phyloP scores from a whole-genome alignment of 2,888 invertebrate genomes.

The Dicranocentrus wangi region DNA sequence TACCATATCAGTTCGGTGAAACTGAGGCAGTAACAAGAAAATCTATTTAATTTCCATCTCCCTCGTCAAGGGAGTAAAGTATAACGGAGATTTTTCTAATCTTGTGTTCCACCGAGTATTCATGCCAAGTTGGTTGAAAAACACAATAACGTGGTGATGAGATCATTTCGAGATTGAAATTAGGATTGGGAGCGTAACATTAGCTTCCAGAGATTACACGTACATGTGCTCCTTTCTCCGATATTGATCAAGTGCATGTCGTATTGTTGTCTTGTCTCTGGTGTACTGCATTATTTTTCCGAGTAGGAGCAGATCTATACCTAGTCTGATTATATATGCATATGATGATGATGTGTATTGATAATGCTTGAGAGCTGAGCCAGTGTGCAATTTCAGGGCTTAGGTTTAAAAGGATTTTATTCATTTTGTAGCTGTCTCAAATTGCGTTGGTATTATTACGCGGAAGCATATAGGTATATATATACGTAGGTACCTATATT shows the following conservation, averaged over 20 bases:
- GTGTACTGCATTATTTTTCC: neutral
- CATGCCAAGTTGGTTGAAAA: conserved; percentile 44
- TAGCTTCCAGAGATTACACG: conserved; percentile 16
- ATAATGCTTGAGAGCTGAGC: conserved; percentile 41
- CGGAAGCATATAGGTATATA: no score
- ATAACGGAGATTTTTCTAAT: conserved; percentile 17
- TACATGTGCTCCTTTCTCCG: neutral
- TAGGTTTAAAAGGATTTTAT: neutral
- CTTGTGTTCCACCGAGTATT: neutral
- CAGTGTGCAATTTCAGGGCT: conserved; percentile 6
- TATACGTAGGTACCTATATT: no score
- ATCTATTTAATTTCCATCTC: conserved; percentile 51
- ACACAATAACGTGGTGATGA: conserved; percentile 57
- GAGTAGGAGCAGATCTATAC: conserved; percentile 4
- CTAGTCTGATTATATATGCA: conserved; percentile 50
- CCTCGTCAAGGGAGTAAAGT: neutral
- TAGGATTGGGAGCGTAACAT: conserved; percentile 38
- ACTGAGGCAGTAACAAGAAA: conserved; percentile 1
- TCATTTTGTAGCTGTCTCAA: no score
- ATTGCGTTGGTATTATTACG: no score
- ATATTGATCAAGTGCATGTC: conserved; percentile 53
- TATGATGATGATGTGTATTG: conserved; percentile 22
- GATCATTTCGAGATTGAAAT: conserved; percentile 57
- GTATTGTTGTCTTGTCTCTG: conserved; percentile 50
- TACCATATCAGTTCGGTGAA: conserved; percentile 7